Conservation (phyloP, 2,888 invertebrate species). For the Lepetodrilus schrolli region DNA sequence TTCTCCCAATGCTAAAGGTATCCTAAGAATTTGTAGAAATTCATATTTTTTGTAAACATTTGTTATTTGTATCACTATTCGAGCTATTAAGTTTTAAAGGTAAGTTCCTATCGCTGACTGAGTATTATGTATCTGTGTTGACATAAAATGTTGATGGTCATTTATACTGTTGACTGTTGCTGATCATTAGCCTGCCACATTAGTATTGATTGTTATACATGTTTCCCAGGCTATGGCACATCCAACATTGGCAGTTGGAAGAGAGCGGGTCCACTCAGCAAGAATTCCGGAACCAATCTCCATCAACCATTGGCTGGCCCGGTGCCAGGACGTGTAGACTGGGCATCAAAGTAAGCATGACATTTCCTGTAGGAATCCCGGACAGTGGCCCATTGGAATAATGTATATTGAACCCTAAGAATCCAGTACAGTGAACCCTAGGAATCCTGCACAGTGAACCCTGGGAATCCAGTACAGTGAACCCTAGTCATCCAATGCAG, state of each 20-base stretch:
- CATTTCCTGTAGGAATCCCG: neutral
- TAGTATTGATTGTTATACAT: too few relatives aligned
- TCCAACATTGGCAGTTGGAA: constrained; percentile 54
- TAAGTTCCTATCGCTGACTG: too few relatives aligned
- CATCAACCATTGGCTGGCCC: constrained; percentile 76
- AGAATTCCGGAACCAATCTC: constrained; percentile 68
- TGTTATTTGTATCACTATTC: too few relatives aligned
- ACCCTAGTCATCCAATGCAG: neutral
- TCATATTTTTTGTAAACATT: too few relatives aligned
- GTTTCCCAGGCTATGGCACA: neutral
- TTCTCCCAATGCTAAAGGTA: too few relatives aligned
- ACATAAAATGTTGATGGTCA: too few relatives aligned
- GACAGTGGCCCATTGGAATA: neutral
- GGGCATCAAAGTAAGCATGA: constrained; percentile 84
- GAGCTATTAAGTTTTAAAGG: too few relatives aligned
- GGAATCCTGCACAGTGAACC: neutral
- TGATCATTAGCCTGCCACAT: too few relatives aligned
- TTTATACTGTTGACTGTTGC: too few relatives aligned
- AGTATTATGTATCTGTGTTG: too few relatives aligned
- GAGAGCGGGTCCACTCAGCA: constrained; percentile 61
- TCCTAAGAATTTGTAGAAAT: too few relatives aligned
- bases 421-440: too few relatives aligned
- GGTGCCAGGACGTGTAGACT: constrained; percentile 81
- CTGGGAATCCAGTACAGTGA: neutral
- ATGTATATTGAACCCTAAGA: neutral